A percentile compares a stretch with the other conserved stretches of the same genome.
phyloP scores from a whole-genome alignment of 1,140 invertebrate species.

The Phocides pigmalion region DNA sequence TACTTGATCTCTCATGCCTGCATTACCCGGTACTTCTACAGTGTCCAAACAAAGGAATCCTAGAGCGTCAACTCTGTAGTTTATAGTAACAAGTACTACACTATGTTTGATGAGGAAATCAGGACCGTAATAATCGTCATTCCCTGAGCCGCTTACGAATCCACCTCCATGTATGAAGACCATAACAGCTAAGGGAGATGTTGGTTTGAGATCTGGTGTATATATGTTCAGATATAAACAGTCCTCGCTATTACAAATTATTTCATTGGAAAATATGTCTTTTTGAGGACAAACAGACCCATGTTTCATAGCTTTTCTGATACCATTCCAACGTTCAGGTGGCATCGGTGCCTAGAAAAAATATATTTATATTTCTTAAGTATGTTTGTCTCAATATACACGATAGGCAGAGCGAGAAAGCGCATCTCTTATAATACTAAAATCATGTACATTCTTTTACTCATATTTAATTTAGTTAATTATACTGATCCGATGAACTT shows the following conservation, averaged over 20 bases:
- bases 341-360: too few relatives aligned
- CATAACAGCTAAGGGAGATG: constrained; percentile 81
- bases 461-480: too few relatives aligned
- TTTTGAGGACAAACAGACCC: constrained; percentile 57
- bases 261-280: constrained; percentile 43
- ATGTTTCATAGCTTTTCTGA: constrained; percentile 50
- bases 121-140: constrained; percentile 35
- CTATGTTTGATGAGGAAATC: constrained; percentile 86
- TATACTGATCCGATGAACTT: too few relatives aligned
- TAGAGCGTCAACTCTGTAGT: constrained; percentile 87
- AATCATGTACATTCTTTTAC: too few relatives aligned
- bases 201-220: constrained; percentile 57
- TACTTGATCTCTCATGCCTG: constrained; percentile 67
- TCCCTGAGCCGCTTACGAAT: constrained; percentile 62
- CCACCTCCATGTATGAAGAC: too few relatives aligned
- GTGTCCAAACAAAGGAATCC: constrained; percentile 84
- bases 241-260: constrained; percentile 62
- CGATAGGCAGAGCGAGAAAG: too few relatives aligned
- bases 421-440: too few relatives aligned
- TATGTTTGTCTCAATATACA: too few relatives aligned
- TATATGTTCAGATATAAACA: constrained; percentile 79
- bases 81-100: constrained; percentile 87
- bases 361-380: too few relatives aligned
- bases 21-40: constrained; percentile 73
- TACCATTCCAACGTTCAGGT: constrained; percentile 55